Evolutionary conservation across 1,140 invertebrate genomes (phyloP).

Genomic region (Drepana arcuata): DNA sequence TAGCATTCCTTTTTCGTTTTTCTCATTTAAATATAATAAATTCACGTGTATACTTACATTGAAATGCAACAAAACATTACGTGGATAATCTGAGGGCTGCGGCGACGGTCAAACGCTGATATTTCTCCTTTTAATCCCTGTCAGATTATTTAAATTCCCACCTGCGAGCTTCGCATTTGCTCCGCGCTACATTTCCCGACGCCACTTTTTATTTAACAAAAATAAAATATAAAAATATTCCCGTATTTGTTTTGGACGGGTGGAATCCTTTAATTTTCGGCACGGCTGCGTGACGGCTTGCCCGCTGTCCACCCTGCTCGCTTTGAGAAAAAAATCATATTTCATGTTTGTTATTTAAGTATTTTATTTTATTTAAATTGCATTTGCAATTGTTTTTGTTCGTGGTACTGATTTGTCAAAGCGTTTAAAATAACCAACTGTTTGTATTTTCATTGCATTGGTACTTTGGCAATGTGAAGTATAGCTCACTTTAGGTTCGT

Average conservation of each 20-base stretch:
- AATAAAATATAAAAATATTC: slow-evolving; percentile 71
- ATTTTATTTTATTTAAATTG: too few species aligned
- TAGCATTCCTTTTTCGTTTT: slow-evolving; percentile 30
- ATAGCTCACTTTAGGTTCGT: too few species aligned
- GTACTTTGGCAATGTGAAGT: too few species aligned
- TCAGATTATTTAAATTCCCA: slow-evolving; percentile 72
- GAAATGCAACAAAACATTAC: slow-evolving; percentile 52
- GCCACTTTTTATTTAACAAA: slow-evolving; percentile 62
- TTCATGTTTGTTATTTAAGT: too few species aligned
- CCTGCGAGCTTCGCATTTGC: slow-evolving; percentile 55
- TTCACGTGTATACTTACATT: slow-evolving; percentile 32
- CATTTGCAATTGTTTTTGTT: too few species aligned
- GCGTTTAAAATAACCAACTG: too few species aligned
- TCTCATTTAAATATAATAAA: slow-evolving; percentile 64
- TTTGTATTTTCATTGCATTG: too few species aligned
- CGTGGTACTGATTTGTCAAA: too few species aligned
- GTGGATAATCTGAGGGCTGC: slow-evolving; percentile 46
- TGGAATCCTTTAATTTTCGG: slow-evolving; percentile 70
- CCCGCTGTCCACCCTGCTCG: too few species aligned
- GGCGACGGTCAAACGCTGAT: slow-evolving; percentile 67
- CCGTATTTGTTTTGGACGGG: slow-evolving; percentile 67
- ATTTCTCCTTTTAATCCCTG: slow-evolving; percentile 69
- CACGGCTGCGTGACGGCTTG: slow-evolving; percentile 54
- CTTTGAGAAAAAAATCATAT: too few species aligned
- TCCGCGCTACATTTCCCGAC: slow-evolving; percentile 40